These are phyloP conservation scores for Takifugu rubripes DNA, from an alignment of 2,797 vertebrate genomes.

Conservation along the genomic window DNA sequence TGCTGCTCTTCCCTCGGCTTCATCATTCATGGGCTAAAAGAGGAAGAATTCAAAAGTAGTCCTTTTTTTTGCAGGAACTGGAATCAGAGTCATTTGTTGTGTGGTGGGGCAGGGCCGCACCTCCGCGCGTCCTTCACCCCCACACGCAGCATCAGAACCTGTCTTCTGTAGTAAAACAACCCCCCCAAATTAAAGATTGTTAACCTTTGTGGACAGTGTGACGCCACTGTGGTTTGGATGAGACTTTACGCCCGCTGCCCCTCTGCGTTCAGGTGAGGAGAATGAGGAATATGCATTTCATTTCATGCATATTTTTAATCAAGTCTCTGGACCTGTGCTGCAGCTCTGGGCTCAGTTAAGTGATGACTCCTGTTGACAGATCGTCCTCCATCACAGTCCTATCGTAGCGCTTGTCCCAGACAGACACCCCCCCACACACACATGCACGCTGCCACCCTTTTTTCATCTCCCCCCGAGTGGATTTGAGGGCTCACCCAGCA, in stretches of 20 bases:
- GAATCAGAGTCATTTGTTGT: constrained; percentile 70
- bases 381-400: constrained; percentile 54
- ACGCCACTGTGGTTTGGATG: not conserved
- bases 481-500: constrained; percentile 62
- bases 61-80: constrained; percentile 68
- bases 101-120: constrained; percentile 51
- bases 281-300: constrained; percentile 66
- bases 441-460: constrained; percentile 59
- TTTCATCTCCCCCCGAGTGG: constrained; percentile 68
- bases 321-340: constrained; percentile 36
- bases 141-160: constrained; percentile 34
- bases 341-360: constrained; percentile 60
- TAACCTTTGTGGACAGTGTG: not conserved
- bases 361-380: constrained; percentile 73
- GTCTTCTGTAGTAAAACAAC: constrained; percentile 19
- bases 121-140: constrained; percentile 60
- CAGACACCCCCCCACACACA: constrained; percentile 61
- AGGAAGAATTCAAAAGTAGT: constrained; percentile 71
- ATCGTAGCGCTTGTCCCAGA: constrained; percentile 61
- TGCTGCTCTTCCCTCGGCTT: constrained; percentile 66
- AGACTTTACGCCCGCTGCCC: not conserved
- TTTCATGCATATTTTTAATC: constrained; percentile 71
- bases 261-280: constrained; percentile 32
- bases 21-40: constrained; percentile 69
- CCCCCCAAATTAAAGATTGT: not conserved